phyloP scores from a whole-genome alignment of 2,888 invertebrate genomes.

The Platerodrilus igneus region DNA sequence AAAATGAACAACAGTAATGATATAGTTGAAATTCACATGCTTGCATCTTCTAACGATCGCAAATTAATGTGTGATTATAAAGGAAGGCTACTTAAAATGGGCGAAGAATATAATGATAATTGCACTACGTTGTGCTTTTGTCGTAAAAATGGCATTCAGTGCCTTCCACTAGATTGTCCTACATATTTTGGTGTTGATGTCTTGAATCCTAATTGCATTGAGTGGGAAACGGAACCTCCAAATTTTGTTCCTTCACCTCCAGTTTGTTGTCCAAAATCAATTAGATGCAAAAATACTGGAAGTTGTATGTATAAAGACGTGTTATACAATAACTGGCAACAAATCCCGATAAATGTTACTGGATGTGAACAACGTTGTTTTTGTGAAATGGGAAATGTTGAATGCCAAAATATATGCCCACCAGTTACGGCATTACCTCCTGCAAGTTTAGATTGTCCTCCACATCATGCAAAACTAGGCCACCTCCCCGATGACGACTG shows the following conservation, averaged over 20 bases:
- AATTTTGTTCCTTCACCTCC: conserved; percentile 67
- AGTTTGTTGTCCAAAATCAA: conserved; percentile 75
- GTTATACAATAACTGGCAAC: conserved; percentile 72
- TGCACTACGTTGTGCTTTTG: conserved; percentile 78
- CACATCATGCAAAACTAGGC: conserved; percentile 61
- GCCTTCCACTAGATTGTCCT: conserved; percentile 77
- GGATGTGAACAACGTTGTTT: conserved; percentile 83
- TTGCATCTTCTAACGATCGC: conserved; percentile 1
- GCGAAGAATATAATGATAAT: conserved; percentile 76
- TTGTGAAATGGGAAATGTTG: conserved; percentile 82
- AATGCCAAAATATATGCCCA: conserved; percentile 77
- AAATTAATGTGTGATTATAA: conserved; percentile 39
- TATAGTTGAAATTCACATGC: conserved; percentile 34
- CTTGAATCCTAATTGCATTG: conserved; percentile 75
- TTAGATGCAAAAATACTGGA: conserved; percentile 75
- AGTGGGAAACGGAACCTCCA: conserved; percentile 79
- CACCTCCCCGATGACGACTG: conserved; percentile 73
- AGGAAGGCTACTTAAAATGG: conserved; percentile 44
- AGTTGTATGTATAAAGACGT: conserved; percentile 70
- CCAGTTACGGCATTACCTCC: conserved; percentile 75
- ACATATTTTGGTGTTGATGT: conserved; percentile 82
- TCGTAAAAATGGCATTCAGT: conserved; percentile 64
- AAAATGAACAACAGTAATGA: conserved; percentile 42
- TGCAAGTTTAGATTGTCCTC: conserved; percentile 65
- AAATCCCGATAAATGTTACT: conserved; percentile 72